Conservation (phyloP, 2,888 invertebrate species). For the Mesorhabditis spiculigera region DNA sequence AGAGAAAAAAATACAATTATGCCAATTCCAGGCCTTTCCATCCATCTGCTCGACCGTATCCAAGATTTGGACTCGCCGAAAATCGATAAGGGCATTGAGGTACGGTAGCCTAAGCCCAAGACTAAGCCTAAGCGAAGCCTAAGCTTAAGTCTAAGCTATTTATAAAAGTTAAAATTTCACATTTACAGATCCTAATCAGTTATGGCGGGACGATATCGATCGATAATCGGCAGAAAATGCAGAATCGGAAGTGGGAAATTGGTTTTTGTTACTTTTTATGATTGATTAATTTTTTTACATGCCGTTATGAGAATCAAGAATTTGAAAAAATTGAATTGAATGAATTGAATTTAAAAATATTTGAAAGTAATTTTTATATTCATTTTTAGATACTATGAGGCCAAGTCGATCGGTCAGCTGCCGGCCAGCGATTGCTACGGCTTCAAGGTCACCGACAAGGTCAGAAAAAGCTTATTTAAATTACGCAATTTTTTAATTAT, state of each 20-base stretch:
- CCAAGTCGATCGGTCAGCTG: conserved; percentile 31
- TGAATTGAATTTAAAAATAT: too few relatives aligned
- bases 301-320: too few relatives aligned
- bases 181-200: conserved; percentile 41
- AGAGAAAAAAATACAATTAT: not conserved
- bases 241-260: conserved; percentile 15
- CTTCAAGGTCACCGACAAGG: conserved; percentile 26
- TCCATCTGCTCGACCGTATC: conserved; percentile 35
- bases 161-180: too few relatives aligned
- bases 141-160: too few relatives aligned
- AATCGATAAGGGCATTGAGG: conserved; percentile 34
- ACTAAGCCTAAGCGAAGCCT: too few relatives aligned
- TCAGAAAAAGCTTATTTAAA: not conserved
- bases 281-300: too few relatives aligned
- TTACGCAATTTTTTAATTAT: not conserved
- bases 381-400: conserved; percentile 18
- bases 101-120: conserved; percentile 6
- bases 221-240: conserved; percentile 31
- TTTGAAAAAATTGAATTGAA: too few relatives aligned
- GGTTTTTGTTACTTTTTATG: not conserved
- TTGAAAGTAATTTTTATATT: not conserved
- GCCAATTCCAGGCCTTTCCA: conserved; percentile 17
- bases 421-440: conserved; percentile 29
- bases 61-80: conserved; percentile 35
- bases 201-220: conserved; percentile 48